Conservation (phyloP, 2,888 invertebrate genomes). For the Bombylius discolor region DNA sequence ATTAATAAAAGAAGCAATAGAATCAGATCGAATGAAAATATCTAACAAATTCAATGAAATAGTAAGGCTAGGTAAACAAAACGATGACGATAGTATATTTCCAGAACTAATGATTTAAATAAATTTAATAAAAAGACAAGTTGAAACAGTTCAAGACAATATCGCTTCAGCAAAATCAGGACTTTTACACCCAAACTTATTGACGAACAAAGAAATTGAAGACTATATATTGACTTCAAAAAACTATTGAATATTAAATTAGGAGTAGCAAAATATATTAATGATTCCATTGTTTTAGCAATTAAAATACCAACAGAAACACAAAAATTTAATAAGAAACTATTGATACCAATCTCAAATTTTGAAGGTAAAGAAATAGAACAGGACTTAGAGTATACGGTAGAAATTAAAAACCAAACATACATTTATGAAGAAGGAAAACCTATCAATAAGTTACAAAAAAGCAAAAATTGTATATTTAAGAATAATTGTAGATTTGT, state of each 20-base stretch:
- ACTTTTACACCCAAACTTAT: constrained; percentile 3
- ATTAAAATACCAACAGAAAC: not conserved
- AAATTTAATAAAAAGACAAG: constrained; percentile 7
- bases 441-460: not conserved
- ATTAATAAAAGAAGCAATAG: constrained; percentile 1
- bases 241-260: constrained; percentile 7
- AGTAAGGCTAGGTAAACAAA: not conserved
- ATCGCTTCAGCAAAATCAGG: constrained; percentile 3
- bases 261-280: constrained; percentile 3
- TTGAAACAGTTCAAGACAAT: constrained; percentile 9
- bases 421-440: not conserved
- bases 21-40: constrained; percentile 2
- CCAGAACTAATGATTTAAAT: constrained; percentile 8
- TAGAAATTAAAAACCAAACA: not conserved
- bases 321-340: not conserved
- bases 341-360: not conserved
- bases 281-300: not conserved
- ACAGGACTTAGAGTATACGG: not conserved
- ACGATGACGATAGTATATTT: not conserved
- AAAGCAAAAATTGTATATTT: not conserved
- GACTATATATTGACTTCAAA: constrained; percentile 7
- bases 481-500: not conserved
- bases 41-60: constrained; percentile 4
- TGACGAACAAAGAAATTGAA: constrained; percentile 4
- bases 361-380: not conserved